phyloP scores from a whole-genome alignment of 2,113 vertebrate genomes.

The Saiga tatarica region DNA sequence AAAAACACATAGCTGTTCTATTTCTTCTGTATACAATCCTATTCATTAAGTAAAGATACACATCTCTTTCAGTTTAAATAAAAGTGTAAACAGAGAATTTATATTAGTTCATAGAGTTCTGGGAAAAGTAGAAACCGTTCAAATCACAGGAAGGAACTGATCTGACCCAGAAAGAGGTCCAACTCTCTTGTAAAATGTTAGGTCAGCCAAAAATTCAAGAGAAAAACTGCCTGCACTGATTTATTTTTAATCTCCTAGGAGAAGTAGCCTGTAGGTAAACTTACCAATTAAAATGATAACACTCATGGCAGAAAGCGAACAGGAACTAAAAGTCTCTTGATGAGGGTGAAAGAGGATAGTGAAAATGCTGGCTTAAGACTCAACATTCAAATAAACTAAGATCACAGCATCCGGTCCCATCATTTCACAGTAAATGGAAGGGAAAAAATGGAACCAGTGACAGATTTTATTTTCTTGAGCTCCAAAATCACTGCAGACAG shows the following conservation, averaged over 20 bases:
- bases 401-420: not conserved
- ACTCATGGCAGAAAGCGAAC: not conserved
- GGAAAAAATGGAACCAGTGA: not conserved
- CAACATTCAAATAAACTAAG: not conserved
- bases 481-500: not conserved
- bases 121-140: not conserved
- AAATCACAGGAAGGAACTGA: not conserved
- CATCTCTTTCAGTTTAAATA: not conserved
- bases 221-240: not conserved
- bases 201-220: constrained; percentile 30
- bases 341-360: not conserved
- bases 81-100: not conserved
- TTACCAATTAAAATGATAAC: constrained; percentile 10
- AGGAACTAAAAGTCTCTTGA: not conserved
- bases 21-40: not conserved
- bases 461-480: not conserved
- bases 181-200: not conserved
- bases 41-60: not conserved
- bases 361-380: not conserved
- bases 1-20: not conserved
- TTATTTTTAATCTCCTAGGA: not conserved
- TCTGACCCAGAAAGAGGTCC: not conserved
- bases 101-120: not conserved
- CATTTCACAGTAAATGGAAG: not conserved
- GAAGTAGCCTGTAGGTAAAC: not conserved